Percentiles rank a stretch among this genome's conserved stretches.
phyloP scores from a whole-genome alignment of 2,113 vertebrate species.

The Cyprinus carpio region DNA sequence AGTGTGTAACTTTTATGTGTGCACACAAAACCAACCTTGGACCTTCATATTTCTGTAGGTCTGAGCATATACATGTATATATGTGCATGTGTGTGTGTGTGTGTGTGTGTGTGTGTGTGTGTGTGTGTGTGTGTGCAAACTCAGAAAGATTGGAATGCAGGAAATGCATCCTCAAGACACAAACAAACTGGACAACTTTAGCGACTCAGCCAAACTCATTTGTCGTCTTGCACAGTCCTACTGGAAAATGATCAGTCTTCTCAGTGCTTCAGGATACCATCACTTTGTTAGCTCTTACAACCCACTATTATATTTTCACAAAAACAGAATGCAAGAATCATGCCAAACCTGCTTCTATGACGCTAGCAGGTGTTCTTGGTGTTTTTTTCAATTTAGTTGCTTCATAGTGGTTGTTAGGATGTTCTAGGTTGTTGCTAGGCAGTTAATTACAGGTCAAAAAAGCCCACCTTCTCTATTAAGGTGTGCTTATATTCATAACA shows the following conservation, averaged over 20 bases:
- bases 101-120: too few species aligned
- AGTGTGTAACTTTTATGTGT: not conserved
- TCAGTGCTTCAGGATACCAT: not conserved
- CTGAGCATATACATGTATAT: not conserved
- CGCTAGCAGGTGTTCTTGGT: not conserved
- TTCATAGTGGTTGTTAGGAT: not conserved
- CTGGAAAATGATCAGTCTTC: not conserved
- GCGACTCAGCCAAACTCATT: not conserved
- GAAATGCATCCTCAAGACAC: conserved; percentile 13
- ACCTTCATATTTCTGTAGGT: not conserved
- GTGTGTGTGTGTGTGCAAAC: too few species aligned
- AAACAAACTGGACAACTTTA: not conserved
- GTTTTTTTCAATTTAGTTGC: not conserved
- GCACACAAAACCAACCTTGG: not conserved
- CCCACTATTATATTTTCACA: not conserved
- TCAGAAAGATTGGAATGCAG: conserved; percentile 29
- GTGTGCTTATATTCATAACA: too few species aligned
- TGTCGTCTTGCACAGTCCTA: not conserved
- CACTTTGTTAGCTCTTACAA: not conserved
- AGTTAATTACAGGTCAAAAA: not conserved
- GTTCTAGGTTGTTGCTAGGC: not conserved
- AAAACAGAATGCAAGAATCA: not conserved
- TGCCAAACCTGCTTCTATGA: not conserved
- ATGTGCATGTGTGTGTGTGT: conserved; percentile 15
- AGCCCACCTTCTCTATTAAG: not conserved